Evolutionary conservation across 2,888 invertebrate genomes (phyloP), one percentile per base, ranked within the genome.

Genomic region (Stenolophus ochropezus): DNA sequence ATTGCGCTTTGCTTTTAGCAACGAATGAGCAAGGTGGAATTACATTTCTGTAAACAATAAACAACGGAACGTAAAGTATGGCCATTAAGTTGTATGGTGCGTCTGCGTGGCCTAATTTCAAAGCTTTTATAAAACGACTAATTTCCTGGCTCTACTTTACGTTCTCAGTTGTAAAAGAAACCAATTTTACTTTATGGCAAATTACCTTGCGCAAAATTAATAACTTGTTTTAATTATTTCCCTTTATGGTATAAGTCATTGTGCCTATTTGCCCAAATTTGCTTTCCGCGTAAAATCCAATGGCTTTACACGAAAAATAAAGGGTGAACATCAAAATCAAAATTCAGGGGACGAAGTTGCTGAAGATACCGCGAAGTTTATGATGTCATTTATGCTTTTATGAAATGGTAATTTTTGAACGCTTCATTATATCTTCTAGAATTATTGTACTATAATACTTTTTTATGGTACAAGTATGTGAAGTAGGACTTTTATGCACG

Each of bases 101-200:
- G 21, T 53, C 1, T 25, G 61, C 14, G 14, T 25, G 61, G n/a
- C 18, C 56, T 20, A 69, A 69, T 69, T 69, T 69, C 14, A 33
- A 69, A 42, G 69, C 69, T 69, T 69, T 69, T 69, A 69, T 42
- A 69, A 69, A 69, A 47, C 69, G 61, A 25, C 23, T 61, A 61
- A 61, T 61, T 61, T 61, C 61, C 2, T 5, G 61, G n/a, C 25
- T 61, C 21, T 61, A 23, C 58, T 25, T 8, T 61, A 25, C 25
- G 23, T 21, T 42, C 8, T 42, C 33, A 42, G 33, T 6, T 42
- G 11, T 42, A 42, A 42, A 42, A 8, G 33, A 42, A 42, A 8
- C 33, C 33, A 42, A 42, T 8, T 42, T 25, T 25, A 61, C 61
- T 61, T 61, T 61, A 61, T 61, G 14, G 61, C 61, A 25, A 25